A percentile compares a stretch with the other conserved stretches of the same genome.
phyloP scores from a whole-genome alignment of 2,888 invertebrate species.

The Magallana nippona region DNA sequence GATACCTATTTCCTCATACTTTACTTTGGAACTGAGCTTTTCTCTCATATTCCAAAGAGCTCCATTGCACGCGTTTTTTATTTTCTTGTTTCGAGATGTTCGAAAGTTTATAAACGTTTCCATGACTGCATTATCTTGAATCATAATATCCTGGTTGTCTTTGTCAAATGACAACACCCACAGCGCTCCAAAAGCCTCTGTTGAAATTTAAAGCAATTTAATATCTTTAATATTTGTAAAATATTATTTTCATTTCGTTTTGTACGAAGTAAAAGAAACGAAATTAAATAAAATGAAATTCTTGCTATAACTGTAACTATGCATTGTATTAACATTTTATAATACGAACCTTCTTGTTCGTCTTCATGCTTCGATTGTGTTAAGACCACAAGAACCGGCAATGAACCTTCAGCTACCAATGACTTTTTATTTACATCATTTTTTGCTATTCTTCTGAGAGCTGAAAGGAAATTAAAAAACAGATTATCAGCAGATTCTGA shows the following conservation, averaged over 20 bases:
- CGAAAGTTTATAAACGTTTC: constrained; percentile 47
- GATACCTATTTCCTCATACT: constrained; percentile 53
- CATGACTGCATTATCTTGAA: constrained; percentile 54
- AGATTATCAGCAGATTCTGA: too few relatives aligned
- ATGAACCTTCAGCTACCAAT: constrained; percentile 58
- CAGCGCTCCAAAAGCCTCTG: constrained; percentile 59
- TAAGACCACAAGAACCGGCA: constrained; percentile 56
- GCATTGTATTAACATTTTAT: background rate
- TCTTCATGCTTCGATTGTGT: constrained; percentile 43
- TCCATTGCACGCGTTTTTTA: constrained; percentile 57
- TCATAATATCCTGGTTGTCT: constrained; percentile 60
- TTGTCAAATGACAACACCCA: constrained; percentile 68
- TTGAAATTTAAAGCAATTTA: background rate
- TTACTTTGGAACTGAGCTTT: constrained; percentile 48
- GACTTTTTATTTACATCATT: constrained; percentile 67
- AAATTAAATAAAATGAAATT: too few relatives aligned
- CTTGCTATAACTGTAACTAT: too few relatives aligned
- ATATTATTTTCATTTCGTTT: too few relatives aligned
- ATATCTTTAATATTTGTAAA: background rate
- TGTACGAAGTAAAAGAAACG: too few relatives aligned
- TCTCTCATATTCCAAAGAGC: constrained; percentile 65
- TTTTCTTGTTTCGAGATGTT: constrained; percentile 34
- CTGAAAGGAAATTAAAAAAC: constrained; percentile 42
- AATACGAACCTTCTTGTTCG: constrained; percentile 59
- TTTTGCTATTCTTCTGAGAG: constrained; percentile 58